Evolutionary conservation across 2,888 invertebrate species (phyloP).

Genomic region (Spicauda simplicius): DNA sequence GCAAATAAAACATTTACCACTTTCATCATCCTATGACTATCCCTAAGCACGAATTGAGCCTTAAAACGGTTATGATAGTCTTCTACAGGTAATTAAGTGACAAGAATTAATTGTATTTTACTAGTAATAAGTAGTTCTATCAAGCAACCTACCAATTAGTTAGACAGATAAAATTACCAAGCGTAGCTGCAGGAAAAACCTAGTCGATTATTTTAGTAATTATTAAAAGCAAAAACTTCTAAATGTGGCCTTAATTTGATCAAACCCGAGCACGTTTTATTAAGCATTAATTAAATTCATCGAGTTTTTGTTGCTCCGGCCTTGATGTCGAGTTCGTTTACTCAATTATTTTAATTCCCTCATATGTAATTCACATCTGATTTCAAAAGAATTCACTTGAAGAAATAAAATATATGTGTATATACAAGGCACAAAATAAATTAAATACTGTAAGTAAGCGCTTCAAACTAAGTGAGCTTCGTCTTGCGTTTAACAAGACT

Average conservation of each 20-base stretch:
- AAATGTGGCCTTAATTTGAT: constrained; percentile 25
- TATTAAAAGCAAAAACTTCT: constrained; percentile 11
- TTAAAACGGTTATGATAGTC: no score
- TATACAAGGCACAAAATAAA: not conserved
- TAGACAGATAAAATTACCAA: no score
- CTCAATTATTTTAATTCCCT: constrained; percentile 25
- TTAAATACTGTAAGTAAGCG: not conserved
- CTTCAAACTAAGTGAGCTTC: not conserved
- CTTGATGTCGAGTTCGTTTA: constrained; percentile 52
- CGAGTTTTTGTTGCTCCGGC: constrained; percentile 48
- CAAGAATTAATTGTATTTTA: no score
- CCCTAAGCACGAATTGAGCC: no score
- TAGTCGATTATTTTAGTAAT: not conserved
- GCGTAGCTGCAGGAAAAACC: not conserved
- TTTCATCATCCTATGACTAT: no score
- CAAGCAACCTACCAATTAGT: no score
- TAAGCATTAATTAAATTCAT: constrained; percentile 39
- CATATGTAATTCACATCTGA: constrained; percentile 24
- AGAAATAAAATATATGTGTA: constrained; percentile 1
- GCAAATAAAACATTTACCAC: no score
- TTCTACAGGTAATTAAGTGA: no score
- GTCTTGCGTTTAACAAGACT: not conserved
- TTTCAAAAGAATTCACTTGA: constrained; percentile 22
- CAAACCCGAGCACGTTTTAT: constrained; percentile 21
- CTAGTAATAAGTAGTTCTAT: no score